Percentiles rank a stretch among this genome's conserved stretches.
Evolutionary conservation across 2,113 vertebrate species (phyloP).

Genomic region (Hyaena hyaena): DNA sequence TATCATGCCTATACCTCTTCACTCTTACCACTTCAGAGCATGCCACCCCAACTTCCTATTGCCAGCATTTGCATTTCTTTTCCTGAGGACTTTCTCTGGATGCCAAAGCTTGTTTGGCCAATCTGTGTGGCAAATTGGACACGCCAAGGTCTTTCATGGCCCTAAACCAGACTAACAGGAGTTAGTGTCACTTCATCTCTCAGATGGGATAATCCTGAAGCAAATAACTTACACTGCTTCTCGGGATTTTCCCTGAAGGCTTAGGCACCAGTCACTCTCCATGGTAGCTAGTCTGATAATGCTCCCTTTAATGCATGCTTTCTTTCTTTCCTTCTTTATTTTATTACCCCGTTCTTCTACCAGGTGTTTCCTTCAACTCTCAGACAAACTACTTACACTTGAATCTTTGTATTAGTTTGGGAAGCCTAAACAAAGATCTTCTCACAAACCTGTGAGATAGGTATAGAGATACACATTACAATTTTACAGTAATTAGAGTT

Average conservation of each 20-base stretch:
- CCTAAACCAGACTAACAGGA: background rate
- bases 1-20: background rate
- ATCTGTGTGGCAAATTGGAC: background rate
- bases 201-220: background rate
- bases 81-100: background rate
- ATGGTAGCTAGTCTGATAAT: background rate
- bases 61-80: background rate
- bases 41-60: background rate
- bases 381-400: constrained; percentile 1
- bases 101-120: background rate
- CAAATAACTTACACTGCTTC: background rate
- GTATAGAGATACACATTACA: background rate
- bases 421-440: background rate
- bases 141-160: background rate
- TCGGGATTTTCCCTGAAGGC: background rate
- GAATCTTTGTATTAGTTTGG: background rate
- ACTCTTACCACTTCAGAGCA: background rate
- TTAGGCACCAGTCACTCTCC: background rate
- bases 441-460: constrained; percentile 16
- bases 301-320: background rate
- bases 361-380: constrained; percentile 15
- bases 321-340: background rate
- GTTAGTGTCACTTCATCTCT: background rate
- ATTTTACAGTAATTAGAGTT: constrained; percentile 36
- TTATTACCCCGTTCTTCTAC: background rate